Conservation (phyloP, 2,888 invertebrate species). For the Scelioninae gen. 2 region DNA sequence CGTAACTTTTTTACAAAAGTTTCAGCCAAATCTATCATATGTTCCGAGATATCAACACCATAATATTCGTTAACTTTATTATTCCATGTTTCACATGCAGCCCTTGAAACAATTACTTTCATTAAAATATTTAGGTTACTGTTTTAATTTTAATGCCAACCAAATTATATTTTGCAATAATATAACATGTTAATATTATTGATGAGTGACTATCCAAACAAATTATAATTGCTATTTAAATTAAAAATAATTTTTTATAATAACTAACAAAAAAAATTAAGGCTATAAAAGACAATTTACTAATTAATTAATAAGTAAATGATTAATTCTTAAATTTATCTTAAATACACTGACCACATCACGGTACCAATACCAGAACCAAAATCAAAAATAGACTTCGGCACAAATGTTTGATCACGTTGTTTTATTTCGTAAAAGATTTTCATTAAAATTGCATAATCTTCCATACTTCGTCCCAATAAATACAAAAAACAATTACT, state of each 20-base stretch:
- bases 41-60: conserved; percentile 87
- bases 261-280: too few species aligned
- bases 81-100: conserved; percentile 84
- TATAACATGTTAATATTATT: too few species aligned
- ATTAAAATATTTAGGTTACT: too few species aligned
- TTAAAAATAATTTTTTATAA: too few species aligned
- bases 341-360: too few species aligned
- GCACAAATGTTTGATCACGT: conserved; percentile 82
- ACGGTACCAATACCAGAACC: conserved; percentile 94
- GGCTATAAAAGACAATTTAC: too few species aligned
- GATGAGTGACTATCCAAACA: too few species aligned
- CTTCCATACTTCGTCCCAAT: conserved; percentile 82
- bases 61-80: conserved; percentile 86
- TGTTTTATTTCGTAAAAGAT: conserved; percentile 85
- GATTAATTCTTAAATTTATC: too few species aligned
- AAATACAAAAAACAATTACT: conserved; percentile 83
- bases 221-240: too few species aligned
- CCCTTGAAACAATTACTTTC: conserved; percentile 76
- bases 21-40: conserved; percentile 90
- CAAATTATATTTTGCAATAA: too few species aligned
- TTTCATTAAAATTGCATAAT: conserved; percentile 84
- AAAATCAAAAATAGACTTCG: conserved; percentile 89
- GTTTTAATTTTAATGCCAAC: too few species aligned
- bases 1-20: conserved; percentile 81
- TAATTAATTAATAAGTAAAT: too few species aligned